Base-by-base conservation (phyloP, 2,113 vertebrate species). In the Ranitomeya imitator region DNA sequence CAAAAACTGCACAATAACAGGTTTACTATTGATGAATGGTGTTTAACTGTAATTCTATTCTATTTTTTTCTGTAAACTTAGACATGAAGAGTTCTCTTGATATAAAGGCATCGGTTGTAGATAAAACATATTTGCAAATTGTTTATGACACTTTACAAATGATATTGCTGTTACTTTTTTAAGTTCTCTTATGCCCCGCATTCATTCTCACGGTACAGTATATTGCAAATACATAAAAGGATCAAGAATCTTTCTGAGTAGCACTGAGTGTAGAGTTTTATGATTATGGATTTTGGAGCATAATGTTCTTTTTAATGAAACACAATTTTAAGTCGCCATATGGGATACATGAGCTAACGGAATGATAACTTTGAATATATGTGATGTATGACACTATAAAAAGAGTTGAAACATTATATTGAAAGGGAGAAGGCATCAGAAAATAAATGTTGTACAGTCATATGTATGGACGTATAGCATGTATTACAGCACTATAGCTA, bases 291-390 rank as follows among this genome's bases (percentile, higher is more conserved):
- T 73, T 60, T 82, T 61, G 23, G 18, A 82, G 26, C 52, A 73
- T 73, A 82, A 81, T 63, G 61, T 31, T 74, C 55, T 73, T 73
- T 88, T 82, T 76, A 83, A 83, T 83, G 57, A 74, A 88, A 83
- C 26, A 52, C 54, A 86, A 31, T 55, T 86, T 86, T 19, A 86
- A 86, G 52, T 23, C 76, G 57, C 76, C 77, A 80, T 86, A 82
- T 83, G 67, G 86, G 26, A 87, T 57, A 23, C 14, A 55, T 73
- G 69, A 82, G 65, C 7, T 16, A 51, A 52, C 10, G 52, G 52
- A 59, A 79, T 21, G 18, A 80, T 57, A 26, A 63, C 63, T 60
- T 18, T 26, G 26, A 54, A 76, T 76, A 76, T 51, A 51, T 45
- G 45, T 23, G 23, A 69, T 4, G 14, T 69, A 69, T 2, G 23